A percentile compares a stretch with the other conserved stretches of the same genome.
Conservation (phyloP, 2,113 vertebrate genomes). For the Corythoichthys haematopterus region DNA sequence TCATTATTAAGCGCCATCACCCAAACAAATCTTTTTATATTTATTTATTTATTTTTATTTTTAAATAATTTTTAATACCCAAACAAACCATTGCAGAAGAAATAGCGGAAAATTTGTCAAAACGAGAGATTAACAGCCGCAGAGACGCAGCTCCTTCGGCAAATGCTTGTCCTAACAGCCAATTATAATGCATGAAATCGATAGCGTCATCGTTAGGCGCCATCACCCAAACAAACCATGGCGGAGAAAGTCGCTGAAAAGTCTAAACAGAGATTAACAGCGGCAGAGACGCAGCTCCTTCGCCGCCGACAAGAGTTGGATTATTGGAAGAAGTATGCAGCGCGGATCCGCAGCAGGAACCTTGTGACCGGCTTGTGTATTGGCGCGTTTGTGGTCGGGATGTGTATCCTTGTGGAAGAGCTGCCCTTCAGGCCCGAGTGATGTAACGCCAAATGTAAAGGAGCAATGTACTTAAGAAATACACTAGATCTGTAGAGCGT, state of each 20-base stretch:
- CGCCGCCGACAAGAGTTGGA: constrained; percentile 60
- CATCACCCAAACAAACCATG: constrained; percentile 21
- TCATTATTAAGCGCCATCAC: neutral
- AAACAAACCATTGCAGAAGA: constrained; percentile 28
- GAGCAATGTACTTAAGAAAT: neutral
- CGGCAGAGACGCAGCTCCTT: constrained; percentile 61
- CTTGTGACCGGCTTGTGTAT: constrained; percentile 72
- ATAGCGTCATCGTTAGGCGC: neutral
- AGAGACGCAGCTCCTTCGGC: constrained; percentile 57
- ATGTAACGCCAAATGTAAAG: neutral
- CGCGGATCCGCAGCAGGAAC: constrained; percentile 71
- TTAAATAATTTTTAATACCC: too few species aligned
- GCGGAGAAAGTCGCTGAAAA: constrained; percentile 3
- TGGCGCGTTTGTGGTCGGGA: constrained; percentile 72
- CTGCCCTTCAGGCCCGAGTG: neutral
- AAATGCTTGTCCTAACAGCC: neutral
- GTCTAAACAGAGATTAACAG: constrained; percentile 21
- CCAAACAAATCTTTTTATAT: neutral
- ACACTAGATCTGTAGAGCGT: too few species aligned
- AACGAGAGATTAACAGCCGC: constrained; percentile 39
- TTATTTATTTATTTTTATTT: too few species aligned
- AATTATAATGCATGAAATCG: neutral
- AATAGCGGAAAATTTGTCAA: neutral
- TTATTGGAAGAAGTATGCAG: constrained; percentile 61
- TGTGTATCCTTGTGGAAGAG: constrained; percentile 79